phyloP scores from a whole-genome alignment of 2,888 invertebrate species.

The Drosophila cracens region DNA sequence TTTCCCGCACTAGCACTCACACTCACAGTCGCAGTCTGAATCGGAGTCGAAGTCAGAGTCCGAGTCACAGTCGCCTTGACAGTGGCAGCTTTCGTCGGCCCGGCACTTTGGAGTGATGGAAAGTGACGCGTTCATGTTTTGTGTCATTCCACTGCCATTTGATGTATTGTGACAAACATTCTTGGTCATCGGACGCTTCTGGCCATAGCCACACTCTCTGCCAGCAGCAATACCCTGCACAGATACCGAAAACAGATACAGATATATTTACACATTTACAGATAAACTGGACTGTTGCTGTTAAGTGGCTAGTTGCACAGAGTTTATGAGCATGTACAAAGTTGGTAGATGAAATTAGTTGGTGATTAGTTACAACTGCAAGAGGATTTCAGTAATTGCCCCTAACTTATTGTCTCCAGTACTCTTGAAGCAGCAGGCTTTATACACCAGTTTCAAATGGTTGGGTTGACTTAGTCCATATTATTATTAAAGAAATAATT shows the following conservation, averaged over 20 bases:
- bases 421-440: background rate
- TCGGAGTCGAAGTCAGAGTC: conserved; percentile 3
- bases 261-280: conserved; percentile 23
- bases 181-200: conserved; percentile 50
- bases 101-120: conserved; percentile 84
- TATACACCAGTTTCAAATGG: background rate
- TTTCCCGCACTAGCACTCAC: conserved; percentile 42
- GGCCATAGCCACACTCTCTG: conserved; percentile 6
- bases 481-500: too few relatives aligned
- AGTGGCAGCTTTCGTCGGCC: conserved; percentile 59
- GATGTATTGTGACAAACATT: conserved; percentile 84
- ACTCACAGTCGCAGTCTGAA: background rate
- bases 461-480: background rate
- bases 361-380: conserved; percentile 54
- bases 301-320: conserved; percentile 40
- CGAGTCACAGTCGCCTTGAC: conserved; percentile 14
- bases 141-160: conserved; percentile 82
- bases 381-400: conserved; percentile 41
- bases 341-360: conserved; percentile 58
- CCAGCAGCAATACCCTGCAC: background rate
- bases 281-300: conserved; percentile 23
- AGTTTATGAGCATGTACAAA: conserved; percentile 55
- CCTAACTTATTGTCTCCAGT: conserved; percentile 9
- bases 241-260: conserved; percentile 28
- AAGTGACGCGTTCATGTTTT: conserved; percentile 84